Percentiles rank a stretch among this genome's conserved stretches.
phyloP scores from a whole-genome alignment of 2,113 vertebrate genomes.

The Platichthys stellatus region DNA sequence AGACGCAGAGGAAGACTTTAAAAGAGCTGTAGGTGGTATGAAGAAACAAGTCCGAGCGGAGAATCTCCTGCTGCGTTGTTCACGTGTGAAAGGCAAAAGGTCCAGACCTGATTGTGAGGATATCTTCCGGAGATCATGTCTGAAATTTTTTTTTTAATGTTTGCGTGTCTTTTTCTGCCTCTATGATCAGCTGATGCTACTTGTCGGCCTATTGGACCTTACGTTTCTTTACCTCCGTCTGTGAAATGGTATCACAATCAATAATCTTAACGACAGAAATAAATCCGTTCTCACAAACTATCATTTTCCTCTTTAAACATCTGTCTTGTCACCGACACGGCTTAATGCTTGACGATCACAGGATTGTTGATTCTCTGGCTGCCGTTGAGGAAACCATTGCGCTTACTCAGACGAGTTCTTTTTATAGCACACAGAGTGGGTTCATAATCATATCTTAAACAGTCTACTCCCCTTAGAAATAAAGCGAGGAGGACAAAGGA shows the following conservation, averaged over 20 bases:
- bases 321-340: neutral
- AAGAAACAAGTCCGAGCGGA: no score
- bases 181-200: no score
- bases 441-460: slow-evolving; percentile 36
- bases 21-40: no score
- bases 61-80: no score
- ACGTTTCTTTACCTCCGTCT: no score
- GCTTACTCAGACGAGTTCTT: neutral
- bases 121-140: no score
- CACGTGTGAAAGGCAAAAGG: no score
- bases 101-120: no score
- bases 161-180: neutral
- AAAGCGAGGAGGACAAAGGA: neutral
- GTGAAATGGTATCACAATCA: neutral
- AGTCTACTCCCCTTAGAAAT: slow-evolving; percentile 23
- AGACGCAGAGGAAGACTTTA: no score
- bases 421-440: slow-evolving; percentile 6
- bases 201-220: neutral
- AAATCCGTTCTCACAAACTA: neutral
- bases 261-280: neutral
- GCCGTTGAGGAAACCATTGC: slow-evolving; percentile 12
- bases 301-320: neutral
- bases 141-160: neutral
- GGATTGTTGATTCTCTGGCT: neutral
- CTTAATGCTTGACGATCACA: slow-evolving; percentile 10